Evolutionary conservation across 2,888 invertebrate genomes (phyloP).

Genomic region (Hecatera dysodea): DNA sequence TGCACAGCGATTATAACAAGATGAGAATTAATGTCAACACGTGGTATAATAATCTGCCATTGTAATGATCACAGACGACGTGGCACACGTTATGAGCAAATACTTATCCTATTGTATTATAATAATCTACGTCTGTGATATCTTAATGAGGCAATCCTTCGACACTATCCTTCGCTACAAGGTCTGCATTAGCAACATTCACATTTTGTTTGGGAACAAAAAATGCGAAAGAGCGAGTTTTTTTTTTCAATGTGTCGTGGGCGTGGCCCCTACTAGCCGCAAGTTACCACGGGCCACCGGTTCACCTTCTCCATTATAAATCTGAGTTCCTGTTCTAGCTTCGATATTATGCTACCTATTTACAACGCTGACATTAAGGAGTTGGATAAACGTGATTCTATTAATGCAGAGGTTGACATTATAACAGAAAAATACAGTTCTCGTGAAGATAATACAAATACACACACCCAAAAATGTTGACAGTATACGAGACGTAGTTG

Average conservation of each 20-base stretch:
- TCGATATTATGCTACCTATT: constrained; percentile 29
- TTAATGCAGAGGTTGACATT: constrained; percentile 4
- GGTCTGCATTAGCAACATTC: constrained; percentile 38
- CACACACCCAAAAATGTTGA: background rate
- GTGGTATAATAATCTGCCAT: constrained; percentile 48
- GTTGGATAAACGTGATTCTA: constrained; percentile 6
- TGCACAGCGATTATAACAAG: constrained; percentile 21
- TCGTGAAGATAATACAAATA: background rate
- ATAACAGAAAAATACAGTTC: background rate
- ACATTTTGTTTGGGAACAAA: constrained; percentile 13
- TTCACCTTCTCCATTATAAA: constrained; percentile 47
- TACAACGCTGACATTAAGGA: constrained; percentile 34
- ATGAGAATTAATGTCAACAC: constrained; percentile 42
- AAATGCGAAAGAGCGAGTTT: constrained; percentile 33
- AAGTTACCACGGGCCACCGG: constrained; percentile 22
- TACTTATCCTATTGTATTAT: constrained; percentile 52
- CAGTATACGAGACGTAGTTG: constrained; percentile 1
- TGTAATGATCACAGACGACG: constrained; percentile 27
- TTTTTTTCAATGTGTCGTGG: constrained; percentile 22
- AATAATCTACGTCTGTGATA: constrained; percentile 45
- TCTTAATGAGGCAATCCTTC: constrained; percentile 54
- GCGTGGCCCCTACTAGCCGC: constrained; percentile 33
- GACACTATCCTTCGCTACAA: constrained; percentile 38
- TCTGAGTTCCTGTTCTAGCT: constrained; percentile 52
- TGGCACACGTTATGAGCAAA: constrained; percentile 36